phyloP scores from a whole-genome alignment of 92 coral and sea anemone species.

The Bergia sp. region DNA sequence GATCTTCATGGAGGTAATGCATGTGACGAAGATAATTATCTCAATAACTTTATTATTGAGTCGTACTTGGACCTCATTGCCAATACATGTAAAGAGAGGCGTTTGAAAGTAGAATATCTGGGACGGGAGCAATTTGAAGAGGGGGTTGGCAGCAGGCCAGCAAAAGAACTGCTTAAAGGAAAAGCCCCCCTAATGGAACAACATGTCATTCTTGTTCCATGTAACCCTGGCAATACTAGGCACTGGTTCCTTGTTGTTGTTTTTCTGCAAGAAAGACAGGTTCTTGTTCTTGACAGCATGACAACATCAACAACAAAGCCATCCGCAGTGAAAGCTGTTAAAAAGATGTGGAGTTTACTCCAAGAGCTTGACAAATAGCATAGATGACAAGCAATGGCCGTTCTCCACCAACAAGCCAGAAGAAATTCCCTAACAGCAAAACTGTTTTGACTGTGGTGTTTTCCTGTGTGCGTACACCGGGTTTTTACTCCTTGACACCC shows the following conservation, averaged over 20 bases:
- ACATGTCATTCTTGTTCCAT: constrained; percentile 57
- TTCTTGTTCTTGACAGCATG: constrained; percentile 49
- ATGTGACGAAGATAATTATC: constrained; percentile 56
- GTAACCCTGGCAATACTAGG: constrained; percentile 43
- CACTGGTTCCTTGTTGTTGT: constrained; percentile 56
- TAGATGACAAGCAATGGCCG: too few relatives aligned
- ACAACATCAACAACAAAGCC: constrained; percentile 47
- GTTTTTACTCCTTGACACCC: too few relatives aligned
- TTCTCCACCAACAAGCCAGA: too few relatives aligned
- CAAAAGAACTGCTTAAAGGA: neutral
- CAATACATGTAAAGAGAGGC: neutral
- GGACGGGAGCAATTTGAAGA: constrained; percentile 50
- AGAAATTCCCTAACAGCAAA: too few relatives aligned
- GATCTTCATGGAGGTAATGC: constrained; percentile 44
- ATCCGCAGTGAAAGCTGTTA: constrained; percentile 42
- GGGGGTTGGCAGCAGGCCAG: neutral
- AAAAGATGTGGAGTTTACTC: constrained; percentile 52
- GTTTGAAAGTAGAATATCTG: neutral
- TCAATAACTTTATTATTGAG: constrained; percentile 66
- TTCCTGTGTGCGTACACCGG: too few relatives aligned
- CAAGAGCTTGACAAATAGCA: neutral
- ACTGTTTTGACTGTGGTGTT: too few relatives aligned
- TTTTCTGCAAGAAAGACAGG: constrained; percentile 40
- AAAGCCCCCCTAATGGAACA: constrained; percentile 51
- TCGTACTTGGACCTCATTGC: constrained; percentile 40